A percentile compares a stretch with the other conserved stretches of the same genome.
Evolutionary conservation across 2,113 vertebrate genomes (phyloP).

Genomic region (Eulemur macaco): DNA sequence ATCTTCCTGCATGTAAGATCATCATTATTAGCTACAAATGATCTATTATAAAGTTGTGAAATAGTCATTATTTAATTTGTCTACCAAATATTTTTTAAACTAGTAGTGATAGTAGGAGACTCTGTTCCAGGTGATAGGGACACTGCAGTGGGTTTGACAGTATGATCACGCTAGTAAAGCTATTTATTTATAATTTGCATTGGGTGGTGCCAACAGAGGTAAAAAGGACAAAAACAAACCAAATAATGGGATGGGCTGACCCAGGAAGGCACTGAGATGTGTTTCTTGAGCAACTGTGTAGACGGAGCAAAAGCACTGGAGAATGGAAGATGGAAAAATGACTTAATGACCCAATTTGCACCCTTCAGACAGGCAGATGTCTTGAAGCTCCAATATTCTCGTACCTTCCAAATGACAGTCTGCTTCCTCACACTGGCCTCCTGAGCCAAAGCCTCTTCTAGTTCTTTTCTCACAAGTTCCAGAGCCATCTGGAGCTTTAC

Average conservation of each 20-base stretch:
- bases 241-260: fast-evolving
- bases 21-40: not conserved
- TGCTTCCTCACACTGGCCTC: constrained; percentile 65
- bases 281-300: not conserved
- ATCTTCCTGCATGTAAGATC: not conserved
- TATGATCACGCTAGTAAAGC: not conserved
- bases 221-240: not conserved
- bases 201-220: not conserved
- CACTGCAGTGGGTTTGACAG: not conserved
- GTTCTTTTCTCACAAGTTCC: constrained; percentile 48
- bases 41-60: not conserved
- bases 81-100: not conserved
- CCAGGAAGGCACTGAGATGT: not conserved
- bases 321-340: not conserved
- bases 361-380: not conserved
- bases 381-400: not conserved
- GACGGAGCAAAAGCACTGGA: not conserved
- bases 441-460: constrained; percentile 51
- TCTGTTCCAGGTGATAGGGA: too few species aligned
- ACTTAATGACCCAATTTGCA: not conserved
- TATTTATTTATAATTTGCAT: not conserved
- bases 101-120: not conserved
- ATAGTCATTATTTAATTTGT: not conserved
- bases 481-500: constrained; percentile 49
- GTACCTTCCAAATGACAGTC: constrained; percentile 74